Base-by-base conservation (phyloP, 2,888 invertebrate species). In the Athrips mouffetella region DNA sequence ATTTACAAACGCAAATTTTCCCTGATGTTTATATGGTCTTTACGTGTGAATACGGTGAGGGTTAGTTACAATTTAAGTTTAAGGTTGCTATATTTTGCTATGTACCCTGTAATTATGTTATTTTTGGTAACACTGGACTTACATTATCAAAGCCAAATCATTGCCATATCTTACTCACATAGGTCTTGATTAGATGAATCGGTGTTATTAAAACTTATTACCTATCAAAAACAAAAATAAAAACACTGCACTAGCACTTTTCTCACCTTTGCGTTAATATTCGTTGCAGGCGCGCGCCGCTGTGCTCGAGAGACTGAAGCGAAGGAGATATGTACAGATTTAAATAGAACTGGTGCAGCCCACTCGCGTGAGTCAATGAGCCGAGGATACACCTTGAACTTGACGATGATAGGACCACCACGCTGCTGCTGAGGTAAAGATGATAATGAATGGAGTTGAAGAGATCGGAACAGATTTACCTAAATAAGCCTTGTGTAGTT, bases 231-330 rank as follows among this genome's bases (percentile, higher is more conserved):
- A 40, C 33, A 35, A 3, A 48, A 45, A 48, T n/a, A 33, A 37
- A 30, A 29, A 20, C n/a, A 39, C 11, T 47, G 30, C 10, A 13
- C 20, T 51, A 23, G 30, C 23, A 30, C 15, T 30, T 11, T 29
- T 7, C 30, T 30, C 65, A 68, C 68, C 67, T 67, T 70, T 53
- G 60, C 51, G 60, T 51, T 49, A 56, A 62, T 70, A 57, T 83
- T 87, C 87, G 86, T 85, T 85, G 84, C 79, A 83, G 76, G 80
- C 85, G 85, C 85, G 80, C 86, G 81, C 85, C 74, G 80, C 80
- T 76, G 66, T 72, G 67, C 67, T 71, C 71, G 76, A 66, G 74
- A 78, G 77, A 84, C 84, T 85, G 50, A 55, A 58, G 59, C 73
- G 65, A 55, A 58, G 63, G 61, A 66, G 62, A 6, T 15, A 4